These are phyloP conservation scores for Aporophyla lueneburgensis DNA, from an alignment of 2,888 invertebrate species.

Conservation along the genomic window DNA sequence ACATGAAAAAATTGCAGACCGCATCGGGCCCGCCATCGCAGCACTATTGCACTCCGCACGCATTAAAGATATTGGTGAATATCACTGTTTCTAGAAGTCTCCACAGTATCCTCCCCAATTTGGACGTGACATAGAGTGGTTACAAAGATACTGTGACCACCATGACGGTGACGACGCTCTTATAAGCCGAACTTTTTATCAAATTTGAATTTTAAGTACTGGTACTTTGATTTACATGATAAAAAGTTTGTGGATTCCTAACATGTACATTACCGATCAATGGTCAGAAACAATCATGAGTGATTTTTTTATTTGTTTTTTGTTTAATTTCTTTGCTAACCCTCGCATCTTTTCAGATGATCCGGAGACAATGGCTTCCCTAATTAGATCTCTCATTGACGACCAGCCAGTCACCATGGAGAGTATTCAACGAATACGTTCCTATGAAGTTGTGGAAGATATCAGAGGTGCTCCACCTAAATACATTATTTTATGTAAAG, in stretches of 20 bases:
- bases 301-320: neutral
- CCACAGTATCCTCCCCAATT: neutral
- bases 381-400: constrained; percentile 81
- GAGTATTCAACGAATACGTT: constrained; percentile 74
- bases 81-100: neutral
- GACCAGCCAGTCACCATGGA: constrained; percentile 75
- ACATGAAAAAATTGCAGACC: constrained; percentile 70
- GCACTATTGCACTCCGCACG: constrained; percentile 79
- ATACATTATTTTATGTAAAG: neutral
- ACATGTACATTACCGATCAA: neutral
- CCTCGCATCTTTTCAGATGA: constrained; percentile 73
- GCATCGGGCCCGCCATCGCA: constrained; percentile 82
- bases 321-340: neutral
- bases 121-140: too few species aligned
- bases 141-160: too few species aligned
- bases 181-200: neutral
- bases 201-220: neutral
- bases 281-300: neutral
- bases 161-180: neutral
- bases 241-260: neutral
- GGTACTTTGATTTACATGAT: neutral
- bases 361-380: constrained; percentile 83
- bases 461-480: constrained; percentile 77
- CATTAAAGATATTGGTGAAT: constrained; percentile 74
- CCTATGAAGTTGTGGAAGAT: constrained; percentile 76